These are phyloP conservation scores for Stigmatopora argus DNA, from an alignment of 2,113 vertebrate genomes.

Conservation along the genomic window DNA sequence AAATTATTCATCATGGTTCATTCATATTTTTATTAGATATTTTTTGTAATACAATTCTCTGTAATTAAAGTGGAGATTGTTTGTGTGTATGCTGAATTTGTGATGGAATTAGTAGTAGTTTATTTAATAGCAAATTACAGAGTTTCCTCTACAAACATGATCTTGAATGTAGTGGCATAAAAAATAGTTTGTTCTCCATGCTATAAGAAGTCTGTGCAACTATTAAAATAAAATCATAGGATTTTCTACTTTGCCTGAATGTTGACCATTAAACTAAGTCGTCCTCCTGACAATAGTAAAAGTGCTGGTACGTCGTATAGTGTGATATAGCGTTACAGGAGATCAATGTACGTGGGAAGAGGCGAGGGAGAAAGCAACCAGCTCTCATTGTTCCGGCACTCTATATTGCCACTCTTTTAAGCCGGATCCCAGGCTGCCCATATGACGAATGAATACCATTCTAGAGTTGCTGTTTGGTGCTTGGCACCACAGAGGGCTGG, in stretches of 20 bases:
- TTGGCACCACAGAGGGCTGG: conserved; percentile 75
- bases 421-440: conserved; percentile 75
- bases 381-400: conserved; percentile 59
- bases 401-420: conserved; percentile 59
- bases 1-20: too few relatives aligned
- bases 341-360: conserved; percentile 64
- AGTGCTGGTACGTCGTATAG: conserved; percentile 33
- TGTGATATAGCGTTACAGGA: conserved; percentile 63
- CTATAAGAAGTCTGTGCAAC: neutral
- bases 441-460: conserved; percentile 83
- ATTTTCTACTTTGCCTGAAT: conserved; percentile 5
- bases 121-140: too few relatives aligned
- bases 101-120: too few relatives aligned
- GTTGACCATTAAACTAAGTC: conserved; percentile 33
- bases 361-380: conserved; percentile 27
- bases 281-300: conserved; percentile 37
- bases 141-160: too few relatives aligned
- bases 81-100: too few relatives aligned
- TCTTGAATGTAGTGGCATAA: neutral
- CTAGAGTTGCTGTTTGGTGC: conserved; percentile 75
- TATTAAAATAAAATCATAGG: neutral
- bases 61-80: too few relatives aligned
- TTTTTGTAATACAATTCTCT: too few relatives aligned
- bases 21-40: too few relatives aligned
- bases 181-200: neutral